Percentiles rank a stretch among this genome's conserved stretches.
These are phyloP conservation scores for Meleagris gallopavo DNA, from an alignment of 2,113 vertebrate genomes.

Conservation along the genomic window DNA sequence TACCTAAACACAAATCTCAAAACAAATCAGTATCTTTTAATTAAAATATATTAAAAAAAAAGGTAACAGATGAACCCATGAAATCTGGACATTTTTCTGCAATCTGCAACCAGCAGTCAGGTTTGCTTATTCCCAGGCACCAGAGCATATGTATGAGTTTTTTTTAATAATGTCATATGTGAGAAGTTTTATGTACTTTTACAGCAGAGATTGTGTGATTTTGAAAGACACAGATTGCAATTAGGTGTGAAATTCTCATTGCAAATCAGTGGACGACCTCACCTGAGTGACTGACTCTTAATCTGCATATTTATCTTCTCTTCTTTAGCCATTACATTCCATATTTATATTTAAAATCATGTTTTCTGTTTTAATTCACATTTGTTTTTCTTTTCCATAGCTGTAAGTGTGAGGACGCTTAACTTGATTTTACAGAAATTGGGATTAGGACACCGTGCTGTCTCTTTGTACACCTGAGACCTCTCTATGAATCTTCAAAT, in stretches of 20 bases:
- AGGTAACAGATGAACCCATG: background rate
- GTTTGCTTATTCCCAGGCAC: background rate
- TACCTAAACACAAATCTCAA: slow-evolving; percentile 24
- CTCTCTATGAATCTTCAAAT: background rate
- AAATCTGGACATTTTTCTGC: background rate
- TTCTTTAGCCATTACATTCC: background rate
- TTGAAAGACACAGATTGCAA: background rate
- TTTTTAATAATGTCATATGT: background rate
- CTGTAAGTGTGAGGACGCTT: background rate
- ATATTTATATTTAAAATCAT: background rate
- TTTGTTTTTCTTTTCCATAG: background rate
- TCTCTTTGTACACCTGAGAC: background rate
- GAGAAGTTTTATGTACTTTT: background rate
- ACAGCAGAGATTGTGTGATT: background rate
- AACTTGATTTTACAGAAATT: background rate
- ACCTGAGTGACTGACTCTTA: background rate
- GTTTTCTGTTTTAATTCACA: background rate
- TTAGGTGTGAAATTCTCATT: slow-evolving; percentile 19
- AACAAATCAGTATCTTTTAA: slow-evolving; percentile 34
- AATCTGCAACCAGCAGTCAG: background rate
- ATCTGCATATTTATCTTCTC: background rate
- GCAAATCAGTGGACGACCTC: background rate
- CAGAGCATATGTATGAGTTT: background rate
- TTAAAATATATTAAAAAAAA: slow-evolving; percentile 24
- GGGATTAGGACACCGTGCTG: background rate